Percentiles rank a stretch among this genome's conserved stretches.
phyloP scores from a whole-genome alignment of 37 sponge, comb jelly and placozoan species.

The Spongia lamella region DNA sequence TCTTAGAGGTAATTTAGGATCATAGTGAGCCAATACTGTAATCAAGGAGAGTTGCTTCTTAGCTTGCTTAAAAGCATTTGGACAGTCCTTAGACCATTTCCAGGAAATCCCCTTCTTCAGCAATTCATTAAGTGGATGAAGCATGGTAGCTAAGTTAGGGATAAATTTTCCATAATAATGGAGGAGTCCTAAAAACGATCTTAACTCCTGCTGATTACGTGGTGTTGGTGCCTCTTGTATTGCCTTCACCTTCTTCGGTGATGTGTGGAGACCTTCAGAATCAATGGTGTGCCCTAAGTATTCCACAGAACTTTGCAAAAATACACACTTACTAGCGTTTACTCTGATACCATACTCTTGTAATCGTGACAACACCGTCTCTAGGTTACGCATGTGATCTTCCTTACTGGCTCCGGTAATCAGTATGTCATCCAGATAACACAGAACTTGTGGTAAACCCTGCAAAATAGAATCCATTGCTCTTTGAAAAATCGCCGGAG shows the following conservation, averaged over 20 bases:
- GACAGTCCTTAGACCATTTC: too few species aligned
- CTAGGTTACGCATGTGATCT: not conserved
- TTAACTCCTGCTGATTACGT: not conserved
- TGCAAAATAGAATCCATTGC: constrained; percentile 1
- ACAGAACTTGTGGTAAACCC: constrained; percentile 3
- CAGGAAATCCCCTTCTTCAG: too few species aligned
- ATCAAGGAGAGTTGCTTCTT: too few species aligned
- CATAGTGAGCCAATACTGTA: too few species aligned
- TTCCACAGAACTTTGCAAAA: not conserved
- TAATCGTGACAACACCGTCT: not conserved
- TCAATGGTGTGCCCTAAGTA: constrained; percentile 14
- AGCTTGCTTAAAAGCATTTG: too few species aligned
- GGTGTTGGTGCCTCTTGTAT: constrained; percentile 2
- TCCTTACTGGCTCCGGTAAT: not conserved
- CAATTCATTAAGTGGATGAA: not conserved
- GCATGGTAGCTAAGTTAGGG: not conserved
- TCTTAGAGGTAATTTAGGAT: too few species aligned
- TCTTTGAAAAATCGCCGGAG: not conserved
- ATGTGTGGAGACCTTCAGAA: not conserved
- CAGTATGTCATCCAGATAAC: not conserved
- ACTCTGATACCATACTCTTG: not conserved
- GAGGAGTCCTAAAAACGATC: constrained; percentile 4
- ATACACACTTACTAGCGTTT: constrained; percentile 5
- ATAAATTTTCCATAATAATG: constrained; percentile 8
- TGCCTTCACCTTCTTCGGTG: not conserved